phyloP scores from a whole-genome alignment of 92 coral and sea anemone genomes.

The Phenganax marumi region DNA sequence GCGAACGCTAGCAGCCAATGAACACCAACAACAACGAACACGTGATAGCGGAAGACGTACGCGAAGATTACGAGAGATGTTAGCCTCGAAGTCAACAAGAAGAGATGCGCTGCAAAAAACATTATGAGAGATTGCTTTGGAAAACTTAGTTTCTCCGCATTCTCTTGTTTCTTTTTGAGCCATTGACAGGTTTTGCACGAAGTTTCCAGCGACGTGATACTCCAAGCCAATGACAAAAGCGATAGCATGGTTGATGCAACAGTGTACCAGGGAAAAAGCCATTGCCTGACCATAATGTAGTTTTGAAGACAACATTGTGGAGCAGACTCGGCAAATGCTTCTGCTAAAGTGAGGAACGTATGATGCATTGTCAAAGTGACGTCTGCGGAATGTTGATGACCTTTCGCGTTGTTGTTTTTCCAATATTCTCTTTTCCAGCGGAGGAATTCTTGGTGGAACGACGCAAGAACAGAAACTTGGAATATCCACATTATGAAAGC shows the following conservation, averaged over 20 bases:
- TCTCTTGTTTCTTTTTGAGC: background rate
- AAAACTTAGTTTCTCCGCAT: background rate
- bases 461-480: slow-evolving; percentile 18
- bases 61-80: slow-evolving; percentile 82
- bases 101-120: slow-evolving; percentile 39
- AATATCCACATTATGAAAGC: slow-evolving; percentile 12
- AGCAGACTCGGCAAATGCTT: slow-evolving; percentile 88
- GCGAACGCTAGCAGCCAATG: slow-evolving; percentile 65
- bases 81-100: slow-evolving; percentile 82
- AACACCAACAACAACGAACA: slow-evolving; percentile 62
- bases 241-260: slow-evolving; percentile 77
- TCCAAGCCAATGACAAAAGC: slow-evolving; percentile 85
- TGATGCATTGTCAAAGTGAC: slow-evolving; percentile 15
- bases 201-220: slow-evolving; percentile 59
- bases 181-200: slow-evolving; percentile 71
- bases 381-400: background rate
- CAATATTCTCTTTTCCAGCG: slow-evolving; percentile 33
- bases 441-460: background rate
- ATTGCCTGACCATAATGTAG: slow-evolving; percentile 61
- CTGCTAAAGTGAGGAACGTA: slow-evolving; percentile 23
- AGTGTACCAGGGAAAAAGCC: slow-evolving; percentile 48
- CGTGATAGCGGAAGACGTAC: slow-evolving; percentile 59
- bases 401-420: slow-evolving; percentile 2
- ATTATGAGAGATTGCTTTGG: slow-evolving; percentile 11
- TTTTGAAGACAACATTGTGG: slow-evolving; percentile 88